Conservation (phyloP, 2,888 invertebrate genomes). For the Drosophila anceps region DNA sequence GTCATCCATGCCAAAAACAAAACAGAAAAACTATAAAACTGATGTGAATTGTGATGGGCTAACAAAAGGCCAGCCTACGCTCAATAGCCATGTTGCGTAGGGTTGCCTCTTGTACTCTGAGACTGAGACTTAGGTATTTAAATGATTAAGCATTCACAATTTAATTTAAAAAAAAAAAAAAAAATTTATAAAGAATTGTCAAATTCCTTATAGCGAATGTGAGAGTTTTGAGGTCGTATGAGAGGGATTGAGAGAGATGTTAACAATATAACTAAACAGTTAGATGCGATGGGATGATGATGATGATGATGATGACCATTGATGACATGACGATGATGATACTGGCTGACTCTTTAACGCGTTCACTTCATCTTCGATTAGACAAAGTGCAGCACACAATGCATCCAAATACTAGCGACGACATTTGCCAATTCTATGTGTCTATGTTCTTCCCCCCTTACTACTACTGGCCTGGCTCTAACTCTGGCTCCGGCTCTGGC, state of each 20-base stretch:
- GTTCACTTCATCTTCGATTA: constrained; percentile 48
- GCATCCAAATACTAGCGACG: constrained; percentile 29
- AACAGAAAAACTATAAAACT: constrained; percentile 24
- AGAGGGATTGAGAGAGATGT: constrained; percentile 37
- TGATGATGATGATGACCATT: constrained; percentile 46
- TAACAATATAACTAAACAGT: constrained; percentile 49
- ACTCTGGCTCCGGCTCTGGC: constrained; percentile 7
- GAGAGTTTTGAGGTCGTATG: constrained; percentile 65
- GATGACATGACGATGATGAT: constrained; percentile 60
- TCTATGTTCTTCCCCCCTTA: constrained; percentile 39
- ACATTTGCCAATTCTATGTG: constrained; percentile 25
- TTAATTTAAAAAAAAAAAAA: constrained; percentile 65
- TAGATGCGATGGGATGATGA: constrained; percentile 63
- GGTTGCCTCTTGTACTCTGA: constrained; percentile 57
- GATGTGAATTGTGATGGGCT: constrained; percentile 70
- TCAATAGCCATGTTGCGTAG: constrained; percentile 42
- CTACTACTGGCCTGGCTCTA: constrained; percentile 24
- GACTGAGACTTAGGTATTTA: constrained; percentile 74
- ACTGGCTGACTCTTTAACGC: constrained; percentile 55
- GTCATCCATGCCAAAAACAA: constrained; percentile 46
- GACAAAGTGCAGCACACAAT: constrained; percentile 35
- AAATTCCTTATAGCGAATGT: constrained; percentile 81
- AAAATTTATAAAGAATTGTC: constrained; percentile 81
- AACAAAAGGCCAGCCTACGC: constrained; percentile 68
- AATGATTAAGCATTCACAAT: constrained; percentile 66